Conservation (phyloP, 2,888 invertebrate species). For the Synanthedon formicaeformis region DNA sequence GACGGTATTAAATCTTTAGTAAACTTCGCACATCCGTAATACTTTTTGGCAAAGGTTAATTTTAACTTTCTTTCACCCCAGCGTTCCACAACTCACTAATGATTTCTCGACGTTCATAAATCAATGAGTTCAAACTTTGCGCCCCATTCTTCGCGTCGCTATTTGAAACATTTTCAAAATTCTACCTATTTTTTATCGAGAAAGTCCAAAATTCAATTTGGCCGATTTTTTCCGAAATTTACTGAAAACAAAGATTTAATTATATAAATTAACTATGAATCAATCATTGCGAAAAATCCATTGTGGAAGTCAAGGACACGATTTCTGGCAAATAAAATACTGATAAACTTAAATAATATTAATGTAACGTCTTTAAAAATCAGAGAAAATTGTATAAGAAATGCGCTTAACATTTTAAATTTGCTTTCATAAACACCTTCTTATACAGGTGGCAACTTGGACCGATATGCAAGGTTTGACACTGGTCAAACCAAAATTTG, state of each 20-base stretch:
- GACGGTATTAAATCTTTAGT: conserved; percentile 3
- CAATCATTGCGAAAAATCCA: too few species aligned
- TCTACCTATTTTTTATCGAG: too few species aligned
- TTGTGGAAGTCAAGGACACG: too few species aligned
- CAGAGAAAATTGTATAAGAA: too few species aligned
- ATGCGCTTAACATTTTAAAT: too few species aligned
- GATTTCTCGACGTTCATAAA: conserved; percentile 34
- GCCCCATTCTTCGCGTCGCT: conserved; percentile 20
- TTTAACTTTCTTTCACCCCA: conserved; percentile 31
- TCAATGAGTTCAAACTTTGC: conserved; percentile 27
- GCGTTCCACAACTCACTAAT: conserved; percentile 26
- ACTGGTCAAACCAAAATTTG: conserved; percentile 80
- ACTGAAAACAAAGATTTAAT: too few species aligned
- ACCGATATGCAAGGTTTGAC: conserved; percentile 83
- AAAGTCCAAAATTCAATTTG: too few species aligned
- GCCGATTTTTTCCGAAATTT: too few species aligned
- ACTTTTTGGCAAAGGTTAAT: conserved; percentile 22
- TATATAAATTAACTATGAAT: too few species aligned
- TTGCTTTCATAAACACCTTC: background rate
- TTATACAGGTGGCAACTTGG: conserved; percentile 83
- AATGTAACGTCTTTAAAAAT: too few species aligned
- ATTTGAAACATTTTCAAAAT: conserved; percentile 9
- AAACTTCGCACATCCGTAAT: conserved; percentile 11
- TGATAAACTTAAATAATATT: too few species aligned
- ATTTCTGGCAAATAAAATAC: too few species aligned